A percentile compares a stretch with the other conserved stretches of the same genome.
phyloP scores from a whole-genome alignment of 2,113 vertebrate genomes.

The Canis aureus region DNA sequence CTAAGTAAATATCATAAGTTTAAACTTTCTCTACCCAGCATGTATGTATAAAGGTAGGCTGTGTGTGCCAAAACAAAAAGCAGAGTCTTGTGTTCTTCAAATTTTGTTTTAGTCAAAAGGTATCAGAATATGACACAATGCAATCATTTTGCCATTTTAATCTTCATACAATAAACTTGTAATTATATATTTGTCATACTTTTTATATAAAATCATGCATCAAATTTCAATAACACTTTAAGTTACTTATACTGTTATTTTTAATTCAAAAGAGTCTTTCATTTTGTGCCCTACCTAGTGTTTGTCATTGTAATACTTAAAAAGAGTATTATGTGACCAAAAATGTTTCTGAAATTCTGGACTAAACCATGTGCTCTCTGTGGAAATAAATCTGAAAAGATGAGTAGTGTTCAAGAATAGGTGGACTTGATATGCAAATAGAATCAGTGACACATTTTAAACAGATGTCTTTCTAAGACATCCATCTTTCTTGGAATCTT shows the following conservation, averaged over 20 bases:
- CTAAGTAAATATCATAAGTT: not conserved
- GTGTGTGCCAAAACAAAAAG: not conserved
- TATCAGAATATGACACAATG: not conserved
- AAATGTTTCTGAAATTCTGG: not conserved
- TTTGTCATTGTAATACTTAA: conserved; percentile 12
- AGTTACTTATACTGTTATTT: not conserved
- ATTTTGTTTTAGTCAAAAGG: not conserved
- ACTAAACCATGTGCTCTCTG: not conserved
- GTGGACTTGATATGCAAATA: not conserved
- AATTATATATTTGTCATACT: not conserved
- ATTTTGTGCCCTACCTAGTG: not conserved
- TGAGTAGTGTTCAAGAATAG: not conserved
- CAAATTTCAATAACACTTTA: not conserved
- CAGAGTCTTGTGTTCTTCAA: not conserved
- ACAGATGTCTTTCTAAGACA: not conserved
- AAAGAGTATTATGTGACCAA: not conserved
- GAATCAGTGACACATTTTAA: not conserved
- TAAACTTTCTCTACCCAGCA: not conserved
- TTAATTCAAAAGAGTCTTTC: not conserved
- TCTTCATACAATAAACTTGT: not conserved
- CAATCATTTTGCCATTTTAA: not conserved
- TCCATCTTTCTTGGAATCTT: too few species aligned
- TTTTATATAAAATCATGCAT: not conserved
- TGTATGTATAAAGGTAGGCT: not conserved
- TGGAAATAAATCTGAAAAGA: not conserved